phyloP scores from a whole-genome alignment of 2,797 vertebrate genomes.

The Enteromius argenteus region DNA sequence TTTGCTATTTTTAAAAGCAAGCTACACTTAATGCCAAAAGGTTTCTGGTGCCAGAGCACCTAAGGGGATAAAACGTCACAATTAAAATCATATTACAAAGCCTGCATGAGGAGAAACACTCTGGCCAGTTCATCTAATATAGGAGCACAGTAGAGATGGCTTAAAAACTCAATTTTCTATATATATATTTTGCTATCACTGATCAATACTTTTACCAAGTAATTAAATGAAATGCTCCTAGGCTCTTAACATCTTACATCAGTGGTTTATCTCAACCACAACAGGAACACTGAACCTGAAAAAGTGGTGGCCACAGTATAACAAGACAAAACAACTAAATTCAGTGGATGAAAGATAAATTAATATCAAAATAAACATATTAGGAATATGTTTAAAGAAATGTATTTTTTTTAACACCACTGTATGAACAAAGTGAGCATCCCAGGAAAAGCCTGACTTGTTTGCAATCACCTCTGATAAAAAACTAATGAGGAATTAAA shows the following conservation, averaged over 20 bases:
- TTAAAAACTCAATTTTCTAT: constrained; percentile 35
- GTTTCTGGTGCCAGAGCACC: constrained; percentile 72
- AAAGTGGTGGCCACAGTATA: background rate
- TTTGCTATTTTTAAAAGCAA: constrained; percentile 82
- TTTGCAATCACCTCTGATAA: constrained; percentile 14
- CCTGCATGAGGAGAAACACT: constrained; percentile 68
- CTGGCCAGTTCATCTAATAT: constrained; percentile 75
- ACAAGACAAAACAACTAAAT: background rate
- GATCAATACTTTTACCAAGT: constrained; percentile 57
- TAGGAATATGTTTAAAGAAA: background rate
- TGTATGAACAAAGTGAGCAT: background rate
- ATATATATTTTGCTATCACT: constrained; percentile 57
- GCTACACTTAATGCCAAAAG: constrained; percentile 73
- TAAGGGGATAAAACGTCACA: constrained; percentile 82
- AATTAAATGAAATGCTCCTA: constrained; percentile 33
- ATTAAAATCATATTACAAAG: constrained; percentile 80
- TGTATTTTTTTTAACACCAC: background rate
- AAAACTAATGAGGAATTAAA: constrained; percentile 15
- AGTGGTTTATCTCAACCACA: background rate
- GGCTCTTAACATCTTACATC: constrained; percentile 13
- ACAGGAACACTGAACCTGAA: background rate
- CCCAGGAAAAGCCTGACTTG: background rate
- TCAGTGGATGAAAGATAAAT: background rate
- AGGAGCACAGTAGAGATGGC: constrained; percentile 50
- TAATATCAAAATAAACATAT: background rate